phyloP scores from a whole-genome alignment of 2,797 vertebrate genomes.

The Aplochiton taeniatus region DNA sequence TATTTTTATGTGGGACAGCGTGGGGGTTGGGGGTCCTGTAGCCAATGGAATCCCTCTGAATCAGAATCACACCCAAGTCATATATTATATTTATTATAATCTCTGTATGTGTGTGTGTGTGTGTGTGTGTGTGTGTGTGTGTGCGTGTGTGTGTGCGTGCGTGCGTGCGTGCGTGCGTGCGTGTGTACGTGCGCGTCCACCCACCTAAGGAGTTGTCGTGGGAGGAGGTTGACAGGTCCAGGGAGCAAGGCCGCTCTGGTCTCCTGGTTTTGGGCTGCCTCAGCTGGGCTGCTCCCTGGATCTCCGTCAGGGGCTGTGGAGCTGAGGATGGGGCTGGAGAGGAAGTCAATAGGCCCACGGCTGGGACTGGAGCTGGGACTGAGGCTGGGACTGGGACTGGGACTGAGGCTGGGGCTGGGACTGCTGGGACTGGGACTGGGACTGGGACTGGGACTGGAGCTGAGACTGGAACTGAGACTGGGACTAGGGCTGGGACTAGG shows the following conservation, averaged over 20 bases:
- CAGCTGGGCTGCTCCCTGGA: conserved; percentile 21
- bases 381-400: neutral
- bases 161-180: too few species aligned
- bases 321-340: conserved; percentile 1
- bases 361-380: neutral
- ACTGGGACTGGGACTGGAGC: too few species aligned
- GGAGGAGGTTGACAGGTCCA: conserved; percentile 86
- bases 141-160: too few species aligned
- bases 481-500: neutral
- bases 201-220: conserved; percentile 42
- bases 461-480: neutral
- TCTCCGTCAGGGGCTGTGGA: conserved; percentile 20
- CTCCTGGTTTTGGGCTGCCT: conserved; percentile 70
- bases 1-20: too few species aligned
- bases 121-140: too few species aligned
- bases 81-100: too few species aligned
- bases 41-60: too few species aligned
- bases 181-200: neutral
- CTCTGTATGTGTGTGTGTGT: too few species aligned
- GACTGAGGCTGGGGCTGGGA: neutral
- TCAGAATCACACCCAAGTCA: too few species aligned
- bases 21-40: too few species aligned
- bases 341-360: neutral
- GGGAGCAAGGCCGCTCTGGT: conserved; percentile 88
- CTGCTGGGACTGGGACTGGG: neutral